Conservation (phyloP, 2,797 vertebrate species). For the Sebastes itinus region DNA sequence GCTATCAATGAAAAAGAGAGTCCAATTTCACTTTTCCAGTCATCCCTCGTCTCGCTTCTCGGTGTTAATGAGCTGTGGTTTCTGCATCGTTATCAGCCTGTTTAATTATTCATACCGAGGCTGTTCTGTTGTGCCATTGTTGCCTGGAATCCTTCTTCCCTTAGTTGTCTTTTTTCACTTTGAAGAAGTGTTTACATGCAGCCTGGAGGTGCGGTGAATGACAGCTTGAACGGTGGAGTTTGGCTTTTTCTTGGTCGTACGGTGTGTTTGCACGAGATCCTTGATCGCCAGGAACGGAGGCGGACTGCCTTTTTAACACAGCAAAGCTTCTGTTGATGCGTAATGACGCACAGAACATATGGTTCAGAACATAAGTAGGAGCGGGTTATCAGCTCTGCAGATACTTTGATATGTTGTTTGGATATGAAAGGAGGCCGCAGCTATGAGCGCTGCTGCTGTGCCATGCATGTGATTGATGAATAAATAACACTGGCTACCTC, state of each 20-base stretch:
- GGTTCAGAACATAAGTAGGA: background rate
- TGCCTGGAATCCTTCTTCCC: constrained; percentile 31
- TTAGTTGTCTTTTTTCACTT: background rate
- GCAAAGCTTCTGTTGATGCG: background rate
- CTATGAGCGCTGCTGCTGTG: constrained; percentile 6
- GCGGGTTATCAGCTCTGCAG: constrained; percentile 8
- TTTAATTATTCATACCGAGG: constrained; percentile 72
- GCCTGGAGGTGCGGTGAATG: constrained; percentile 30
- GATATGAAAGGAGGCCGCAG: constrained; percentile 24
- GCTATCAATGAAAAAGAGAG: constrained; percentile 12
- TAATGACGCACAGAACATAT: constrained; percentile 4
- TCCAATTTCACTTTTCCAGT: constrained; percentile 48
- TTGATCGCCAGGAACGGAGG: background rate
- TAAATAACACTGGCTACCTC: constrained; percentile 48
- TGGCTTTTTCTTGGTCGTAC: background rate
- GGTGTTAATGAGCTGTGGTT: constrained; percentile 67
- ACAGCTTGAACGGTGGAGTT: constrained; percentile 16
- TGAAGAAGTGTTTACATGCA: constrained; percentile 41
- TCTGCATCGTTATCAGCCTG: constrained; percentile 54
- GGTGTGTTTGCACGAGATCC: constrained; percentile 1
- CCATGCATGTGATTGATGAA: constrained; percentile 41
- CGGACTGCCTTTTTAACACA: constrained; percentile 11
- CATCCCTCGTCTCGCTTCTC: constrained; percentile 48
- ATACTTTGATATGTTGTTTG: constrained; percentile 37
- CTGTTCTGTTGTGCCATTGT: constrained; percentile 39